Percentiles rank a stretch among this genome's conserved stretches.
Evolutionary conservation across 2,888 invertebrate species (phyloP).

Genomic region (Caenorhabditis virilis): DNA sequence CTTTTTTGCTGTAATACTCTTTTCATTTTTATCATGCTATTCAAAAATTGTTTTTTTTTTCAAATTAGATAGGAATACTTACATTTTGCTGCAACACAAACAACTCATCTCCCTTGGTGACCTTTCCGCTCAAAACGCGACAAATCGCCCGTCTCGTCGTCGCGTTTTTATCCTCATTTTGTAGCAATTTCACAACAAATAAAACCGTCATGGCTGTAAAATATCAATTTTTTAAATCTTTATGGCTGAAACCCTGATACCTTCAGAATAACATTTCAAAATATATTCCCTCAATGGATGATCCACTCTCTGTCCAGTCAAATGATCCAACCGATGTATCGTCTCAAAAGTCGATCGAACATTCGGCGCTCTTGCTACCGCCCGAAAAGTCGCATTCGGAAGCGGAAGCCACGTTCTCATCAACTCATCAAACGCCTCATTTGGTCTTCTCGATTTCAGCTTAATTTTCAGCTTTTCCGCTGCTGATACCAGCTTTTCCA

Average conservation of each 20-base stretch:
- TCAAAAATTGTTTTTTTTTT: no score
- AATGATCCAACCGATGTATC: constrained; percentile 32
- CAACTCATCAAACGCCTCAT: constrained; percentile 64
- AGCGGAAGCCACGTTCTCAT: constrained; percentile 65
- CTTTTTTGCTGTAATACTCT: no score
- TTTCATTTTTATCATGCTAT: not conserved
- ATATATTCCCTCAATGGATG: constrained; percentile 36
- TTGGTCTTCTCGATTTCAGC: constrained; percentile 49
- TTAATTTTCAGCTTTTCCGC: constrained; percentile 34
- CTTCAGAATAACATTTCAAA: constrained; percentile 15
- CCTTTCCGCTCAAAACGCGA: constrained; percentile 58
- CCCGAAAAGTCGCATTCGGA: constrained; percentile 55
- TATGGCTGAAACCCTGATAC: not conserved
- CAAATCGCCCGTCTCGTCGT: constrained; percentile 51
- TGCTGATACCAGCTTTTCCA: constrained; percentile 38
- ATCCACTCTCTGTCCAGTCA: constrained; percentile 30
- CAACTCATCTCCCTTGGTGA: constrained; percentile 30
- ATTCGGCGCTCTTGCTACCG: constrained; percentile 50
- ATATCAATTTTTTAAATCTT: not conserved
- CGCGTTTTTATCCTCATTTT: constrained; percentile 14
- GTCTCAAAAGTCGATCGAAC: constrained; percentile 38
- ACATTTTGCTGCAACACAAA: constrained; percentile 31
- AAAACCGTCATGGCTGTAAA: constrained; percentile 33
- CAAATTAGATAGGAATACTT: constrained; percentile 1
- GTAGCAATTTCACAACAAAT: constrained; percentile 60